Base-by-base conservation (phyloP, 2,113 vertebrate genomes). In the Lophura nycthemera region DNA sequence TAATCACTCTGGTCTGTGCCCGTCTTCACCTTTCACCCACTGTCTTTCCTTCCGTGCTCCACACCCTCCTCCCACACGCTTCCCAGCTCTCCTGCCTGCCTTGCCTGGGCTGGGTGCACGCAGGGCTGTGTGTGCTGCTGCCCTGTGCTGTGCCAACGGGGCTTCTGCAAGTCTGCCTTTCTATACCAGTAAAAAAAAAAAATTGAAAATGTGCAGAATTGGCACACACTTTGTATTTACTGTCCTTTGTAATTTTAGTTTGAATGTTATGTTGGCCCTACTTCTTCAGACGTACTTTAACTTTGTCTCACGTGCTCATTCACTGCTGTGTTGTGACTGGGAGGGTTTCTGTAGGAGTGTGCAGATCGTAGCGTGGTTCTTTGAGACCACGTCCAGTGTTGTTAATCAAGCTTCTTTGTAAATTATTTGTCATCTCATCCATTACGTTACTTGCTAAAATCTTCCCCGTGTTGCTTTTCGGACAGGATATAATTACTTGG, bases 21-120 rank as follows among this genome's bases (percentile, higher is more conserved):
- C 14, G 1, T 38, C 69, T 72, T 93, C 83, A 81, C 93, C 81
- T 95, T 64, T 88, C 25, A n/a, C 86, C 59, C 2, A 59, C 66
- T 86, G n/a, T 17, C 5, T 8, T 74, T 45, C 67, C 84, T 83
- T 16, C 42, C 67, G 71, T 76, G 74, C 61, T 82, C 29, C 86
- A 90, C 90, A 77, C 94, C 86, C 83, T 97, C 90, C 90, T 97
- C 88, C 90, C 67, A 74, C 95, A 29, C 54, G 17, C 43, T 56
- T 48, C 56, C 69, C 88, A 42, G 75, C 61, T 80, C 84, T 82
- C 30, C 87, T 1, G 4, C 91, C 79, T 22, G 12, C 79, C 1
- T 61, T 45, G 69, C 56, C 10, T n/a, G 20, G 12, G 63, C 25
- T 83, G 93, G 67, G 84, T 76, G 40, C 81, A 71, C 24, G 50